phyloP scores from a whole-genome alignment of 92 coral and sea anemone species.

The Montipora capitata region DNA sequence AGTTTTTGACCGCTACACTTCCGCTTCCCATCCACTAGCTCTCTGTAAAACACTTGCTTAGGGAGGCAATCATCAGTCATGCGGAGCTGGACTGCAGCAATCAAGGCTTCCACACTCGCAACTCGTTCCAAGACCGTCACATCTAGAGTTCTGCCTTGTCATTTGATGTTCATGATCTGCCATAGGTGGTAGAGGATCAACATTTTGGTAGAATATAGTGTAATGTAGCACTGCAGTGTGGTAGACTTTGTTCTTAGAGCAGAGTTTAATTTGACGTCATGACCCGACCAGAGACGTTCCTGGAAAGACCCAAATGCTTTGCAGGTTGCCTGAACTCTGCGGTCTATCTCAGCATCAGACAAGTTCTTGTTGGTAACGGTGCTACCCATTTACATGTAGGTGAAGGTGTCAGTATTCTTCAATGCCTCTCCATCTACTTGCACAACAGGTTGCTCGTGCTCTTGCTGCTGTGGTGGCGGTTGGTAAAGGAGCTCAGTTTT shows the following conservation, averaged over 20 bases:
- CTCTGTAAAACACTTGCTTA: conserved; percentile 21
- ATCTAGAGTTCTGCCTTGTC: conserved; percentile 14
- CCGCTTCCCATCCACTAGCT: conserved; percentile 19
- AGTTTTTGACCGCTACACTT: conserved; percentile 34
- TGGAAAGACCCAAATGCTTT: not conserved
- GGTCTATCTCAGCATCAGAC: not conserved
- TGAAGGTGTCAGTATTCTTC: not conserved
- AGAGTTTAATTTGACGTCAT: not conserved
- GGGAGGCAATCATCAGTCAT: conserved; percentile 12
- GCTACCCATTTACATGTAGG: not conserved
- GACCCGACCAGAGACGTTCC: not conserved
- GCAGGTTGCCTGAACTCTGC: not conserved
- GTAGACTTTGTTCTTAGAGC: not conserved
- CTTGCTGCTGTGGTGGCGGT: not conserved
- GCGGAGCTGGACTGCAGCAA: conserved; percentile 21
- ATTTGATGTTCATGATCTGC: conserved; percentile 25
- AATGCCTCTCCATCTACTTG: not conserved
- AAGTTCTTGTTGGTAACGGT: not conserved
- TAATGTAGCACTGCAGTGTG: too few species aligned
- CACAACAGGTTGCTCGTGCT: not conserved
- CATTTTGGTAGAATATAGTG: too few species aligned
- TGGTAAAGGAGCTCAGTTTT: not conserved
- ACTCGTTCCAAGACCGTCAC: conserved; percentile 33
- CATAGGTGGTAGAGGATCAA: not conserved
- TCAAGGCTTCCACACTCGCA: conserved; percentile 27